Conservation (phyloP, 2,888 invertebrate genomes). For the Bedellia somnulentella region DNA sequence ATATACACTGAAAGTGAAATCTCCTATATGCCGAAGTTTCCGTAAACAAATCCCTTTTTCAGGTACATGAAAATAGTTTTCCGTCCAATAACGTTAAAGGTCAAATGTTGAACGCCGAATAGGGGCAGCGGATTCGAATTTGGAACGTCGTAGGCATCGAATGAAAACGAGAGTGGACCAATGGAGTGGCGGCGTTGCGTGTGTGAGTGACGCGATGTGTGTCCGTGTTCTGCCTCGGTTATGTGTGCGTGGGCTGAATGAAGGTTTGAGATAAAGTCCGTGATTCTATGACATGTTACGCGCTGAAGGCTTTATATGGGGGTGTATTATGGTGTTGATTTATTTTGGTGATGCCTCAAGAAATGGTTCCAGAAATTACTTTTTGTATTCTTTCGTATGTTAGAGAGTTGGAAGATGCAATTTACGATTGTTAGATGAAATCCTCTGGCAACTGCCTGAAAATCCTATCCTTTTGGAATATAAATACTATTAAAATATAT, state of each 20-base stretch:
- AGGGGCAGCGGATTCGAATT: conserved; percentile 26
- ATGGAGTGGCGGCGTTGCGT: conserved; percentile 22
- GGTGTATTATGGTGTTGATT: conserved; percentile 3
- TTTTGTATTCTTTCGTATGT: too few relatives aligned
- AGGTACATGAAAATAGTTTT: conserved; percentile 15
- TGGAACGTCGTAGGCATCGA: conserved; percentile 47
- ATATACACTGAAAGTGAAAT: too few relatives aligned
- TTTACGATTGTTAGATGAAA: too few relatives aligned
- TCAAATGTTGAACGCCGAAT: conserved; percentile 40
- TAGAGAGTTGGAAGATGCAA: too few relatives aligned
- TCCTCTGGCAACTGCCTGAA: too few relatives aligned
- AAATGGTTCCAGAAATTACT: too few relatives aligned
- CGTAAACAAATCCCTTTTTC: too few relatives aligned
- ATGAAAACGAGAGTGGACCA: conserved; percentile 50
- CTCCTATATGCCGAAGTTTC: too few relatives aligned
- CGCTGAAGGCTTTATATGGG: background rate
- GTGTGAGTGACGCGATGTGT: conserved; percentile 22
- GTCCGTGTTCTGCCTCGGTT: conserved; percentile 13
- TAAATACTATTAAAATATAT: too few relatives aligned
- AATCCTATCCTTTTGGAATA: too few relatives aligned
- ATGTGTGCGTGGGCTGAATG: conserved; percentile 24
- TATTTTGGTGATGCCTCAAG: too few relatives aligned
- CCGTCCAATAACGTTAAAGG: conserved; percentile 41
- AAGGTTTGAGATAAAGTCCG: conserved; percentile 13
- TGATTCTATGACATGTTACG: conserved; percentile 5